A percentile compares a stretch with the other conserved stretches of the same genome.
Evolutionary conservation across 2,113 vertebrate genomes (phyloP).

Genomic region (Phocoena sinus): DNA sequence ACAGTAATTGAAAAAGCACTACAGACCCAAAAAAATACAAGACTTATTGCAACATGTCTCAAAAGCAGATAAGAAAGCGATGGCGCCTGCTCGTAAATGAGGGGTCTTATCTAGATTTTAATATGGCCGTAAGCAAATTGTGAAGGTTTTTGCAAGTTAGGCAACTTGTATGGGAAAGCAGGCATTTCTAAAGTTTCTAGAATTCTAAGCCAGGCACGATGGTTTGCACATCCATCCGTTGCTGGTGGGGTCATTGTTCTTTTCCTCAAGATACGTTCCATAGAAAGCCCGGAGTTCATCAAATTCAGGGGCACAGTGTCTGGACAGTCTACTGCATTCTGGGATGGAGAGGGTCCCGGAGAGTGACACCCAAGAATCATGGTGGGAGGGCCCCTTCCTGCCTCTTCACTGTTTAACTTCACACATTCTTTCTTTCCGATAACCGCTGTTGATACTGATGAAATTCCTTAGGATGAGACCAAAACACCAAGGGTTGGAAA

Average conservation of each 20-base stretch:
- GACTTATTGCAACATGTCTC: conserved; percentile 46
- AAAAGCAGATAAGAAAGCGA: conserved; percentile 42
- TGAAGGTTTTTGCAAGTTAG: conserved; percentile 47
- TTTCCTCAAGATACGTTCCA: not conserved
- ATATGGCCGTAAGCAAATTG: conserved; percentile 50
- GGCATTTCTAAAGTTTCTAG: not conserved
- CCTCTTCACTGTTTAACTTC: conserved; percentile 66
- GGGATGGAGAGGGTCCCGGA: conserved; percentile 30
- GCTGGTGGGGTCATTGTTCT: not conserved
- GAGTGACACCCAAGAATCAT: conserved; percentile 29
- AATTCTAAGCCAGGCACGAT: not conserved
- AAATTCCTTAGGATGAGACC: conserved; percentile 63
- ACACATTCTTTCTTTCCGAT: conserved; percentile 62
- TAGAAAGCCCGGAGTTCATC: not conserved
- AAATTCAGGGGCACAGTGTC: conserved; percentile 41
- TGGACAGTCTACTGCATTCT: conserved; percentile 43
- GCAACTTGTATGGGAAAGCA: not conserved
- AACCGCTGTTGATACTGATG: conserved; percentile 60
- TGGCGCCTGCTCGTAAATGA: conserved; percentile 24
- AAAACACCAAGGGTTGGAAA: conserved; percentile 35
- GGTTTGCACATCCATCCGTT: not conserved
- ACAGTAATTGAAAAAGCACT: conserved; percentile 48
- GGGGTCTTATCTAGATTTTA: conserved; percentile 60
- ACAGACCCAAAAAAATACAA: not conserved
- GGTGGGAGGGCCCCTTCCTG: conserved; percentile 50